Evolutionary conservation across 2,888 invertebrate genomes (phyloP).

Genomic region (Gasteruption jaculator): DNA sequence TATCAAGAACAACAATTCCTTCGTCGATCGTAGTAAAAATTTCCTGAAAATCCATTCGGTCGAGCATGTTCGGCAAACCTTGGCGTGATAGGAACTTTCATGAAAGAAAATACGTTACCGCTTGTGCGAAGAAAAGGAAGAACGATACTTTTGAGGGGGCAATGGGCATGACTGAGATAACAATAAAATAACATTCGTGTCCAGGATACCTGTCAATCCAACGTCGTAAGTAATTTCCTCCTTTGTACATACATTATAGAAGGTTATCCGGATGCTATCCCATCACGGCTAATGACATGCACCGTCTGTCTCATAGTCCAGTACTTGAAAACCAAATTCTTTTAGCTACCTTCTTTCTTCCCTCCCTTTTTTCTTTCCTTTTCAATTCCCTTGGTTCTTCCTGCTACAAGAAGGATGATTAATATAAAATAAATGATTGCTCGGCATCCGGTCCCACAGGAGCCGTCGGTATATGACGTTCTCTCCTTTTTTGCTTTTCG

Average conservation of each 20-base stretch:
- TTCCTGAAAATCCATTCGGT: no score
- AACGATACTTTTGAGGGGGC: slow-evolving; percentile 35
- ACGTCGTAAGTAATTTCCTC: slow-evolving; percentile 45
- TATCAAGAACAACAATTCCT: no score
- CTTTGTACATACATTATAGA: slow-evolving; percentile 25
- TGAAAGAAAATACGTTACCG: no score
- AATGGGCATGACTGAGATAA: slow-evolving; percentile 47
- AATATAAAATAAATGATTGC: slow-evolving; percentile 51
- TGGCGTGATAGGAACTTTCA: no score
- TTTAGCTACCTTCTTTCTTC: slow-evolving; percentile 24
- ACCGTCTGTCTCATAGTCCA: slow-evolving; percentile 36
- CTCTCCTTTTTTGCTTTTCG: slow-evolving; percentile 27
- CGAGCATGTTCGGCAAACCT: neutral
- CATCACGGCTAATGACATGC: slow-evolving; percentile 49
- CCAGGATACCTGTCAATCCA: slow-evolving; percentile 50
- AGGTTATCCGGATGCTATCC: slow-evolving; percentile 43
- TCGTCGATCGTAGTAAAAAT: no score
- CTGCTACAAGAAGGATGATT: slow-evolving; percentile 46
- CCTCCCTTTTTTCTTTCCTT: slow-evolving; percentile 11
- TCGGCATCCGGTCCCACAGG: slow-evolving; percentile 48
- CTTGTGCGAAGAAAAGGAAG: slow-evolving; percentile 21
- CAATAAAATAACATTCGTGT: slow-evolving; percentile 32
- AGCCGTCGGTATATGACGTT: slow-evolving; percentile 29
- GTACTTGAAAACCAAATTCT: slow-evolving; percentile 30
- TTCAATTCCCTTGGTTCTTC: slow-evolving; percentile 29